A percentile compares a stretch with the other conserved stretches of the same genome.
These are phyloP conservation scores for Mamestra brassicae DNA, from an alignment of 2,888 invertebrate genomes.

Conservation along the genomic window DNA sequence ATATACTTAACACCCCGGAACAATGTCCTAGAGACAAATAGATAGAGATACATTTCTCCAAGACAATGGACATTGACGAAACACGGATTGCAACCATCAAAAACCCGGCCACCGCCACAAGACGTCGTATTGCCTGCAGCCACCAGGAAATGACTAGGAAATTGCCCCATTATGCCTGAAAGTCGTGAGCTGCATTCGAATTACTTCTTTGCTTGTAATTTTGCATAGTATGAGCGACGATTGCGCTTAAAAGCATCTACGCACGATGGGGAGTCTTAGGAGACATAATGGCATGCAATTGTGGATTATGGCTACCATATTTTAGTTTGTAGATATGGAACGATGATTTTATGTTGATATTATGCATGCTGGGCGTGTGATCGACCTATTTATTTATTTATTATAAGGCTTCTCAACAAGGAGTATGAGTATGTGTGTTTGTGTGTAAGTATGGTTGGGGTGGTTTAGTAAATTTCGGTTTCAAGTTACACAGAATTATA, in stretches of 20 bases:
- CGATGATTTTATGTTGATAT: constrained; percentile 11
- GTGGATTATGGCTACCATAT: constrained; percentile 44
- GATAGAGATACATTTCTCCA: constrained; percentile 11
- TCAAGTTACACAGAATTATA: not conserved
- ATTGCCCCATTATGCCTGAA: constrained; percentile 89
- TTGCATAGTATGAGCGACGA: constrained; percentile 77
- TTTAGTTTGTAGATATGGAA: constrained; percentile 32
- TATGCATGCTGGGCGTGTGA: constrained; percentile 11
- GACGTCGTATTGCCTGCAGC: constrained; percentile 86
- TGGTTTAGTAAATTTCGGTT: not conserved
- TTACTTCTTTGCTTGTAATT: constrained; percentile 88
- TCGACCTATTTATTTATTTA: not conserved
- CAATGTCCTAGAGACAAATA: constrained; percentile 6
- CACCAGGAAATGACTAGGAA: constrained; percentile 87
- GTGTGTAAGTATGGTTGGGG: no score
- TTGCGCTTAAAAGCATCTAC: constrained; percentile 76
- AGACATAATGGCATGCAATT: constrained; percentile 62
- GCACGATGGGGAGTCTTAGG: constrained; percentile 59
- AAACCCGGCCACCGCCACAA: constrained; percentile 78
- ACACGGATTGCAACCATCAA: constrained; percentile 73
- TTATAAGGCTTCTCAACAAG: no score
- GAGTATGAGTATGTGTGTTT: no score
- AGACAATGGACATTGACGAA: constrained; percentile 72
- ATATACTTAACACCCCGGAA: not conserved
- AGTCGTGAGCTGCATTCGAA: constrained; percentile 89